These are phyloP conservation scores for Scomber japonicus DNA, from an alignment of 2,113 vertebrate genomes.

Conservation along the genomic window DNA sequence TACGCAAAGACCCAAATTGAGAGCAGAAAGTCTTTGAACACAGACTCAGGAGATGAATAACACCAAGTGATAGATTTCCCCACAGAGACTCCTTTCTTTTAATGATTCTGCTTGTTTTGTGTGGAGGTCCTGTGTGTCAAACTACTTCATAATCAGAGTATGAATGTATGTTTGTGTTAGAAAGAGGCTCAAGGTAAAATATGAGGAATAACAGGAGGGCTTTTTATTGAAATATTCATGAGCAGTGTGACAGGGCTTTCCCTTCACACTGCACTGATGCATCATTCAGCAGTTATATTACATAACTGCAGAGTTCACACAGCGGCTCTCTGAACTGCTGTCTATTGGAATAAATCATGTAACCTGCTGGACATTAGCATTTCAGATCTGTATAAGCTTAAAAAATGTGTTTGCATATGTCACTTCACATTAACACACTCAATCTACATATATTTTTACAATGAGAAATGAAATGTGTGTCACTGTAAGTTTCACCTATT, in stretches of 20 bases:
- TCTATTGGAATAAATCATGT: background rate
- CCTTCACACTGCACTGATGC: constrained; percentile 40
- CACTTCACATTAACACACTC: too few relatives aligned
- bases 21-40: background rate
- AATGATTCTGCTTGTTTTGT: background rate
- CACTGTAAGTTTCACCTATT: too few relatives aligned
- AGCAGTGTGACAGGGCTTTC: constrained; percentile 19
- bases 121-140: background rate
- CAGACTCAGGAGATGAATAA: constrained; percentile 20
- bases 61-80: background rate
- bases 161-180: background rate
- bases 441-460: too few relatives aligned
- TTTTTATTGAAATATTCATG: constrained; percentile 63
- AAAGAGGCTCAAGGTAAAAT: constrained; percentile 9
- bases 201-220: constrained; percentile 15
- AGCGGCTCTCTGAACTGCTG: background rate
- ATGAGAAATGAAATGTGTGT: too few relatives aligned
- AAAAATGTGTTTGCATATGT: too few relatives aligned
- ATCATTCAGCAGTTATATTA: constrained; percentile 34
- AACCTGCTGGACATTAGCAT: background rate
- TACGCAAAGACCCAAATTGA: constrained; percentile 33
- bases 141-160: background rate
- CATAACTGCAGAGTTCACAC: constrained; percentile 50
- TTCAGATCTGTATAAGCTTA: background rate
- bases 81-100: background rate